Evolutionary conservation across 2,113 vertebrate species (phyloP).

Genomic region (Sphaerodactylus townsendi): DNA sequence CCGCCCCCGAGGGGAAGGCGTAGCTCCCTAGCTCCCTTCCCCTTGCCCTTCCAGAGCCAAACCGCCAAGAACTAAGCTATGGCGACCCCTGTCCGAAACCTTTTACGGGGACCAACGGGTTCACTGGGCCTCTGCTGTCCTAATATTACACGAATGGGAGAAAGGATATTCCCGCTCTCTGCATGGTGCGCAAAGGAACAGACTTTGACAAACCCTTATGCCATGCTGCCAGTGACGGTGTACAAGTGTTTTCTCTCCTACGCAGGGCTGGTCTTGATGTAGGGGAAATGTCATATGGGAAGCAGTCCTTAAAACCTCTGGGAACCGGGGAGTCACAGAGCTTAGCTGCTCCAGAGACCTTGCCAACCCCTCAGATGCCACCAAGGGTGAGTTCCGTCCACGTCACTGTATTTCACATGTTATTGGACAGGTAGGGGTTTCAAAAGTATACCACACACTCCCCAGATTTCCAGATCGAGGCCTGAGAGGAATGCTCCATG

Average conservation of each 20-base stretch:
- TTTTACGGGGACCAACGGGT: not conserved
- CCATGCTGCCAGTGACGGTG: too few species aligned
- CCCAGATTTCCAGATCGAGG: not conserved
- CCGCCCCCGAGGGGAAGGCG: too few species aligned
- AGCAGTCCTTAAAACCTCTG: not conserved
- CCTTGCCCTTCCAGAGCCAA: too few species aligned
- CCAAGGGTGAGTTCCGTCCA: not conserved
- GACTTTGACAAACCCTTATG: too few species aligned
- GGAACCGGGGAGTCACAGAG: not conserved
- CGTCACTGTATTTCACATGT: not conserved
- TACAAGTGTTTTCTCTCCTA: not conserved
- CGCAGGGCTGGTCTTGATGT: not conserved
- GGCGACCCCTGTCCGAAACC: not conserved
- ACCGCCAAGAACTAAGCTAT: too few species aligned
- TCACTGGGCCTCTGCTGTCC: not conserved
- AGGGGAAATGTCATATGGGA: not conserved
- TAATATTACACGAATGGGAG: not conserved
- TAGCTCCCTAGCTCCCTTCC: too few species aligned
- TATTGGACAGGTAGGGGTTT: not conserved
- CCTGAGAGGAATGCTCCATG: too few species aligned
- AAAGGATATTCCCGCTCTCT: too few species aligned
- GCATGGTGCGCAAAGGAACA: too few species aligned
- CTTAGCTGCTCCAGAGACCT: not conserved
- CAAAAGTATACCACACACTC: not conserved
- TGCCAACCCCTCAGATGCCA: too few species aligned